phyloP scores from a whole-genome alignment of 2,888 invertebrate species.

The Ophion ellenae region DNA sequence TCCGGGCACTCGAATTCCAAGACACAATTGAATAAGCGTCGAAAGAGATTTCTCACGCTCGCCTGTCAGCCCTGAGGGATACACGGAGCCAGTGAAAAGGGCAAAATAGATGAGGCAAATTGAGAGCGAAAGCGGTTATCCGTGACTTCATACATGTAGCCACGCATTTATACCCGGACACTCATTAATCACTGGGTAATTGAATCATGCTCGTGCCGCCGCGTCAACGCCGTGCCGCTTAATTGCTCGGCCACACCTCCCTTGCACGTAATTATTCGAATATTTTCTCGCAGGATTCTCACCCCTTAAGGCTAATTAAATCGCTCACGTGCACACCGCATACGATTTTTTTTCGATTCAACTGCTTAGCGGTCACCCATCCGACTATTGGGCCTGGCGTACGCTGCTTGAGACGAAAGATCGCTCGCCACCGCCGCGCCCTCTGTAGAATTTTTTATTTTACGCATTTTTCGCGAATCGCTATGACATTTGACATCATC shows the following conservation, averaged over 20 bases:
- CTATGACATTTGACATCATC: too few species aligned
- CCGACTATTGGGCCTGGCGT: too few species aligned
- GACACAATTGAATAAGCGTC: not conserved
- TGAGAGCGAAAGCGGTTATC: constrained; percentile 35
- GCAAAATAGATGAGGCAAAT: constrained; percentile 46
- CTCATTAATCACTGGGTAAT: constrained; percentile 78
- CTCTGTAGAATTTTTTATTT: too few species aligned
- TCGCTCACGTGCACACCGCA: too few species aligned
- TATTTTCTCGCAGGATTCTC: too few species aligned
- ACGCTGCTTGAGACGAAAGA: too few species aligned
- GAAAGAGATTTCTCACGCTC: constrained; percentile 11
- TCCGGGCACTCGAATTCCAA: too few species aligned
- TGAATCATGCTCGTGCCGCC: constrained; percentile 75
- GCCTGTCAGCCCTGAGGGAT: constrained; percentile 13
- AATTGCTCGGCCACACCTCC: constrained; percentile 68
- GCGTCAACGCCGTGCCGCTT: constrained; percentile 74
- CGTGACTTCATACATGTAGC: not conserved
- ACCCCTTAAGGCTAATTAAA: too few species aligned
- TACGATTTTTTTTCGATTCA: too few species aligned
- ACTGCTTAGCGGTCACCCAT: too few species aligned
- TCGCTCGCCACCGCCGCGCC: too few species aligned
- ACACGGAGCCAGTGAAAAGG: constrained; percentile 20
- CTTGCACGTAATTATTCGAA: not conserved
- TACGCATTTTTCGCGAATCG: too few species aligned
- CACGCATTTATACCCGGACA: constrained; percentile 62